Base-by-base conservation (phyloP, 2,888 invertebrate species). In the Apodemia hepburni region DNA sequence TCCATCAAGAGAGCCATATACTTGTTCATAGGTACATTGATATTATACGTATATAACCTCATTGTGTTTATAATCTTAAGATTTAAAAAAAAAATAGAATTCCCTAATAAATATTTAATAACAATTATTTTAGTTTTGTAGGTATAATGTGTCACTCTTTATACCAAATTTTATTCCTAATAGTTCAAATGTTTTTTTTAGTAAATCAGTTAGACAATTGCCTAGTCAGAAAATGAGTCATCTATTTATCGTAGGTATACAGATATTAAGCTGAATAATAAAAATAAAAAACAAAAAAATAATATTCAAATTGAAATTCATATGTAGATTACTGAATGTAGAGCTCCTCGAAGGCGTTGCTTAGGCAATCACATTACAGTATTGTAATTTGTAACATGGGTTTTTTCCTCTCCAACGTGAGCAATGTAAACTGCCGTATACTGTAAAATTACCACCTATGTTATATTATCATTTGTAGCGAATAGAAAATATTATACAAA, bases 351-450 rank as follows among this genome's bases (percentile, higher is more conserved):
- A 15, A 42, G 11, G 42, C 42, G 42, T 35, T 58, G 17, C 8
- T 58, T 58, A 58, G 58, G 58, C 58, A 58, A 35, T 33, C 42
- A 29, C 58, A 15, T 45, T 45, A 45, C 45, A 45, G 45, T 45
- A n/a, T 29, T 58, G 58, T n/a, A 58, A 58, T 33, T 29, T 58
- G 58, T 33, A 33, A 33, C 58, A 29, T 58, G 58, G 58, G 58
- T 58, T 58, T 58, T 58, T 58, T 58, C 58, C 58, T 29, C 3
- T 58, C 6, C 29, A 33, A 58, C 58, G 58, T 58, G 58, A 58
- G 58, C 17, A 18, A 11, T 54, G 22, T 27, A 29, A 45, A 6
- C 57, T 58, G 17, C 42, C 42, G 42, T 42, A 15, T 15, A 33
- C 33, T 29, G n/a, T 58, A n/a, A 17, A 27, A 33, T 58, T 58